Conservation (phyloP, 2,797 vertebrate genomes). For the Gymnocypris eckloni region DNA sequence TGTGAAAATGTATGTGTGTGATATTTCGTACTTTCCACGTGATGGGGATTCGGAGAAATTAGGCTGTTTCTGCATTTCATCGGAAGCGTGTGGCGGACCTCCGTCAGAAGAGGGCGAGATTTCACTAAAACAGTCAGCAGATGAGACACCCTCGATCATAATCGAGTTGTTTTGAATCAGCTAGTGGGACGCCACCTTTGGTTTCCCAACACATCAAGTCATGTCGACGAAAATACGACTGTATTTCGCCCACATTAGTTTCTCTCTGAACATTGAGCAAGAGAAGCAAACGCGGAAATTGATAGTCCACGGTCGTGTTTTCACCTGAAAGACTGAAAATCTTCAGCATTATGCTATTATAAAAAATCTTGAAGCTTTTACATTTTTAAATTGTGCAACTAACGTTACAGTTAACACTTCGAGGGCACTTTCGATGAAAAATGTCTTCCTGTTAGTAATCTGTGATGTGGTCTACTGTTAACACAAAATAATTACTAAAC, state of each 20-base stretch:
- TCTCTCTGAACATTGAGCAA: not conserved
- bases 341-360: not conserved
- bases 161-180: not conserved
- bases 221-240: not conserved
- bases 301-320: not conserved
- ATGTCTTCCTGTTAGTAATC: not conserved
- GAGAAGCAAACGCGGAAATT: not conserved
- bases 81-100: not conserved
- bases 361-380: too few relatives aligned
- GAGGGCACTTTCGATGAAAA: not conserved
- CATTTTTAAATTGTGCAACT: not conserved
- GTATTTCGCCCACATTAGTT: slow-evolving; percentile 8
- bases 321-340: not conserved
- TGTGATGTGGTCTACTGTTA: not conserved
- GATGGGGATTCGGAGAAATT: not conserved
- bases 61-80: not conserved
- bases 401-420: not conserved
- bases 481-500: too few relatives aligned
- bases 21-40: not conserved
- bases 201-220: not conserved
- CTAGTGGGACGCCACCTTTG: not conserved
- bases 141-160: not conserved
- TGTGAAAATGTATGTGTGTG: not conserved
- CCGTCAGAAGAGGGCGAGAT: slow-evolving; percentile 15
- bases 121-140: not conserved